phyloP scores from a whole-genome alignment of 2,797 vertebrate genomes.

The Coranthus polyacanthus region DNA sequence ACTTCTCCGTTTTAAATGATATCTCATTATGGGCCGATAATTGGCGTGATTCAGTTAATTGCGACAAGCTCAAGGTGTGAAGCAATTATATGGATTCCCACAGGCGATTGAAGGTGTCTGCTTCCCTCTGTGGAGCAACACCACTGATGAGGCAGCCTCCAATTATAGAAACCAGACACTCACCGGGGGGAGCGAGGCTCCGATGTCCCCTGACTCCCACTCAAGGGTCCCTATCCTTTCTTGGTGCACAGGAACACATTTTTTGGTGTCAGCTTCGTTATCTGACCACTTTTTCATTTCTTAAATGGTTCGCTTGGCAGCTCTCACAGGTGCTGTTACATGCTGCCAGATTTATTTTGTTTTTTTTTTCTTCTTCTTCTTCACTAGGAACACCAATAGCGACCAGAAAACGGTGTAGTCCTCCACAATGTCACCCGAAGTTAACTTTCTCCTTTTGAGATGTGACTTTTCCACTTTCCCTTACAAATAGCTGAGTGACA shows the following conservation, averaged over 20 bases:
- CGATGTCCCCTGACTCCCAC: constrained; percentile 37
- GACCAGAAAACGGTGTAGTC: neutral
- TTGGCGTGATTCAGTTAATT: constrained; percentile 82
- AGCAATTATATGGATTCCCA: constrained; percentile 80
- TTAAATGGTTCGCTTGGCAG: constrained; percentile 36
- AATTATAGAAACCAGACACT: constrained; percentile 77
- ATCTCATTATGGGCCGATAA: constrained; percentile 80
- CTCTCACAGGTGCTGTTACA: neutral
- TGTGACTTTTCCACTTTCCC: constrained; percentile 7
- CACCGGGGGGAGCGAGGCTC: constrained; percentile 40
- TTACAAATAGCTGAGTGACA: constrained; percentile 25
- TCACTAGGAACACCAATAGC: constrained; percentile 21
- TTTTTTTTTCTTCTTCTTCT: neutral
- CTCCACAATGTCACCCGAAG: constrained; percentile 22
- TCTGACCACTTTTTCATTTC: constrained; percentile 28
- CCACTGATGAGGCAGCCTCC: constrained; percentile 71
- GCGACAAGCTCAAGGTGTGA: constrained; percentile 79
- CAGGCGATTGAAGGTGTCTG: constrained; percentile 73
- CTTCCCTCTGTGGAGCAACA: constrained; percentile 73
- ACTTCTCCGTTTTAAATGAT: constrained; percentile 63
- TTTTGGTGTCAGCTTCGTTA: constrained; percentile 25
- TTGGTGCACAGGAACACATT: constrained; percentile 27
- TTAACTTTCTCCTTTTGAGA: constrained; percentile 9
- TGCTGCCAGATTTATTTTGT: constrained; percentile 8
- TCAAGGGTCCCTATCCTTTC: constrained; percentile 33